Conservation (phyloP, 1,140 invertebrate species). For the Branchinecta lynchi region DNA sequence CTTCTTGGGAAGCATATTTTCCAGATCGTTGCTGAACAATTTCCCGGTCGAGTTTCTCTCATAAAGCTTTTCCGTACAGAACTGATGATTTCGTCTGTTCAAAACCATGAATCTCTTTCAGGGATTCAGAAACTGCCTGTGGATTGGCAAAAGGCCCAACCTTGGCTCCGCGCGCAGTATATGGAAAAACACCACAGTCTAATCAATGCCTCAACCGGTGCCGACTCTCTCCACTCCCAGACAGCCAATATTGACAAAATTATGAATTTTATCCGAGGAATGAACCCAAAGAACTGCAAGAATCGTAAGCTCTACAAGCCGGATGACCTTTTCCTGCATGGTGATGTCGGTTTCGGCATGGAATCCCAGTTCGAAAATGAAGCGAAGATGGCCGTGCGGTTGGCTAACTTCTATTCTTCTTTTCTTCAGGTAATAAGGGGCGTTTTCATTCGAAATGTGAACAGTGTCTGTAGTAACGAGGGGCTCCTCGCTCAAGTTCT, state of each 20-base stretch:
- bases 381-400: conserved; percentile 80
- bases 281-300: conserved; percentile 54
- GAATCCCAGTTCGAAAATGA: conserved; percentile 82
- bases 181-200: conserved; percentile 48
- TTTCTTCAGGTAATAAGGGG: conserved; percentile 56
- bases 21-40: no score
- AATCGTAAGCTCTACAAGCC: conserved; percentile 38
- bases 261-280: conserved; percentile 53
- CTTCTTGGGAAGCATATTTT: no score
- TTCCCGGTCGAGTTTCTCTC: no score
- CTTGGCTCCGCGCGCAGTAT: conserved; percentile 33
- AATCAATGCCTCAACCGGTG: conserved; percentile 35
- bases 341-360: conserved; percentile 69
- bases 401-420: conserved; percentile 87
- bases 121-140: conserved; percentile 63
- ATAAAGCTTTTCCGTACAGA: no score
- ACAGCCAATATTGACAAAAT: conserved; percentile 56
- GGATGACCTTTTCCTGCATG: conserved; percentile 55
- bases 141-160: conserved; percentile 15
- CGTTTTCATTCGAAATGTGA: no score
- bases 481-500: no score
- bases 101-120: conserved; percentile 31
- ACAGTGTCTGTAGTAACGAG: no score
- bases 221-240: conserved; percentile 39
- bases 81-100: no score